phyloP scores from a whole-genome alignment of 2,113 vertebrate species.

The Petromus typicus region DNA sequence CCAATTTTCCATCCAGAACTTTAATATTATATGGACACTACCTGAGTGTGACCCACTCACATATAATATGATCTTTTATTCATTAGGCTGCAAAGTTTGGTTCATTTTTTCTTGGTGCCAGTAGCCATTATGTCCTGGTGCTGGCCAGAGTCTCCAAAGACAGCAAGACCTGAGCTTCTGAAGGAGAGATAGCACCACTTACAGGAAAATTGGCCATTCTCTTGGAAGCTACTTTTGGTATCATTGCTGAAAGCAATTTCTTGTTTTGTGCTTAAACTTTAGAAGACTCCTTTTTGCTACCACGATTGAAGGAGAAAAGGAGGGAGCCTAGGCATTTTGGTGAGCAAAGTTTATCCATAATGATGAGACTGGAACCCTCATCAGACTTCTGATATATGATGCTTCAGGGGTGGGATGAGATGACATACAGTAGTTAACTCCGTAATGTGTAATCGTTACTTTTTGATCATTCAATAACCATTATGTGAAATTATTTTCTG shows the following conservation, averaged over 20 bases:
- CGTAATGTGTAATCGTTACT: slow-evolving; percentile 86
- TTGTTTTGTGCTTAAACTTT: slow-evolving; percentile 74
- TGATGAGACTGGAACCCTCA: slow-evolving; percentile 81
- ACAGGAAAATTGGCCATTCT: slow-evolving; percentile 21
- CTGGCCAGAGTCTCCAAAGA: background rate
- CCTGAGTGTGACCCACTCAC: background rate
- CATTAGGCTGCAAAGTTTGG: background rate
- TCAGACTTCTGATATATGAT: slow-evolving; percentile 80
- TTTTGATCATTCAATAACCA: slow-evolving; percentile 78
- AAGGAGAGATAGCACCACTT: slow-evolving; percentile 25
- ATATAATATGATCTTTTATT: slow-evolving; percentile 14
- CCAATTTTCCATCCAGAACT: slow-evolving; percentile 22
- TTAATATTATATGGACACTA: slow-evolving; percentile 29
- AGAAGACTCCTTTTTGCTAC: slow-evolving; percentile 66
- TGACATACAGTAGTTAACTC: slow-evolving; percentile 77
- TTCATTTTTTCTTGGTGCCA: background rate
- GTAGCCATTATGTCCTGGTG: background rate
- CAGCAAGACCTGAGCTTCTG: slow-evolving; percentile 6
- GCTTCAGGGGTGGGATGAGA: slow-evolving; percentile 82
- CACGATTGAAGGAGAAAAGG: slow-evolving; percentile 64
- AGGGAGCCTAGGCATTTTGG: slow-evolving; percentile 68
- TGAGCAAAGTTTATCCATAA: slow-evolving; percentile 78
- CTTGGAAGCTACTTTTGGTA: slow-evolving; percentile 17
- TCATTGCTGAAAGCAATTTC: slow-evolving; percentile 60
- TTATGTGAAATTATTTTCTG: slow-evolving; percentile 79